Base-by-base conservation (phyloP, 2,888 invertebrate species). In the Nomada fabriciana region DNA sequence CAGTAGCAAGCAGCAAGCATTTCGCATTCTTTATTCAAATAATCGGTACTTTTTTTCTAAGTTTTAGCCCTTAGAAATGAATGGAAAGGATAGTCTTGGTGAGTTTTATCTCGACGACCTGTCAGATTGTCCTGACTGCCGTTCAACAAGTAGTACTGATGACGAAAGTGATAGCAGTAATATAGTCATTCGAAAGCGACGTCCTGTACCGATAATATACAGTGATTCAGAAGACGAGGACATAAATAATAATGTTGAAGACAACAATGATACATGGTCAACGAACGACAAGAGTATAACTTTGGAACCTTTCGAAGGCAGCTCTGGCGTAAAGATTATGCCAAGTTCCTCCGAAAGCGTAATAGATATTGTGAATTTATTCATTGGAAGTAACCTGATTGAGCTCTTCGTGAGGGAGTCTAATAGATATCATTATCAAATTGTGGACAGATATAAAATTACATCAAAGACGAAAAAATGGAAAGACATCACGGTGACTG, bases 361-460 rank as follows among this genome's bases (percentile, higher is more conserved):
- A 76, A 71, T 15, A 25, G 71, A 65, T n/a, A 59, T 10, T 59
- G 50, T 15, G 59, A 81, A 55, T 71, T 82, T 69, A 83, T 85
- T 79, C 57, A 84, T 87, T 79, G 80, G 76, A 75, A 64, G 74
- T 82, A 75, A 86, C 80, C 29, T 86, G 13, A 15, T 85, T 50
- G 65, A 86, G 63, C n/a, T 75, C 43, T 74, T 88, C 11, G 68
- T 70, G 13, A 69, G 25, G 18, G 73, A 87, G 55, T 81, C 83
- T 0, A 86, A 83, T 64, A 83, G 84, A 61, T 86, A 84, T 74
- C 76, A 86, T 52, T 70, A 83, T 72, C 70, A 84, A 76, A 47
- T 77, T 0, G n/a, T 74, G 2, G 11, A 80, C 13, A 83, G 67
- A 76, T 80, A 83, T 83, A 69, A 18, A 83, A 76, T 43, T 70